Evolutionary conservation across 2,888 invertebrate genomes (phyloP).

Genomic region (Nasonia oneida): DNA sequence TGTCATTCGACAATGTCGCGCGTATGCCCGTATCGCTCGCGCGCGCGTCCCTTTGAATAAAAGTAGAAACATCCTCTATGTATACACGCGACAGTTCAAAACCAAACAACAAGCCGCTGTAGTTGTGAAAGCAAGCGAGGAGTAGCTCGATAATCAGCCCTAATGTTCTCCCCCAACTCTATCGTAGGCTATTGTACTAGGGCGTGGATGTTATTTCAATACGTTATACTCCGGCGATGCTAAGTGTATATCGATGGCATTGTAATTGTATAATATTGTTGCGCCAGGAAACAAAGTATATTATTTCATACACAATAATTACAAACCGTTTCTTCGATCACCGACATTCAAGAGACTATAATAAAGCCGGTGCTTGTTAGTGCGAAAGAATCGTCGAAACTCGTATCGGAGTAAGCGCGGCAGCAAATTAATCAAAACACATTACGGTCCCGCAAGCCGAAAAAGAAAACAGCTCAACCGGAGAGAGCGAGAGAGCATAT

Average conservation of each 20-base stretch:
- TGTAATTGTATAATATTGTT: no score
- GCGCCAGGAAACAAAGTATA: background rate
- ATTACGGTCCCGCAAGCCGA: background rate
- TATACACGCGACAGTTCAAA: conserved; percentile 18
- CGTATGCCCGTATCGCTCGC: background rate
- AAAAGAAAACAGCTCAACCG: background rate
- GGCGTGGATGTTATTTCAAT: background rate
- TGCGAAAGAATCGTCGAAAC: no score
- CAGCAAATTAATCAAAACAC: conserved; percentile 18
- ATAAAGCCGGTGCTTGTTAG: no score
- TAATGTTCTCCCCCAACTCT: conserved; percentile 3
- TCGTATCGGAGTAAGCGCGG: background rate
- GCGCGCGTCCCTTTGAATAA: conserved; percentile 10
- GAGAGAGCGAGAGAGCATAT: conserved; percentile 22
- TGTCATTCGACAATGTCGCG: background rate
- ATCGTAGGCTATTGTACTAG: background rate
- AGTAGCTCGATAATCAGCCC: conserved; percentile 23
- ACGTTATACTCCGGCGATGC: background rate
- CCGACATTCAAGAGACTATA: no score
- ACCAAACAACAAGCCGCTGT: conserved; percentile 10
- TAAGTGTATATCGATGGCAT: no score
- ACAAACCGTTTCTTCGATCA: no score
- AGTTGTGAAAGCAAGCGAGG: conserved; percentile 3
- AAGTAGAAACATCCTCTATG: conserved; percentile 11
- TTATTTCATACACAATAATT: no score